Evolutionary conservation across 2,797 vertebrate species (phyloP).

Genomic region (Pristis pectinata): DNA sequence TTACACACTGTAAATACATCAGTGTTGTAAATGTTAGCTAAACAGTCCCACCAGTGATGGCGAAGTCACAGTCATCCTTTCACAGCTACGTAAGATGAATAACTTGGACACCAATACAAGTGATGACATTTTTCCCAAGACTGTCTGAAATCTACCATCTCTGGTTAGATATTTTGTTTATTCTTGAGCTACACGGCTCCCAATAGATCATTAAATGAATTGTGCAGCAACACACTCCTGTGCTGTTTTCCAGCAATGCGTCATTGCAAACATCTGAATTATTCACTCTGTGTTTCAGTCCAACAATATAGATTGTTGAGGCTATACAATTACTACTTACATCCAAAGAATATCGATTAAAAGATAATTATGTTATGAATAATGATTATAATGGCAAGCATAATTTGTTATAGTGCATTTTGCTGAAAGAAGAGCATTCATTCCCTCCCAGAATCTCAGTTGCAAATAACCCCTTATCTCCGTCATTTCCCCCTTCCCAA

Average conservation of each 20-base stretch:
- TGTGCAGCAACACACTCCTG: no score
- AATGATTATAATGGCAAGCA: background rate
- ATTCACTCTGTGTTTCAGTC: background rate
- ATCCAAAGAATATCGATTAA: background rate
- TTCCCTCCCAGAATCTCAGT: background rate
- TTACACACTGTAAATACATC: background rate
- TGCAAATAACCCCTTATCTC: background rate
- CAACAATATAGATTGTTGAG: background rate
- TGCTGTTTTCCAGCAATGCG: background rate
- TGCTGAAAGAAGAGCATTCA: background rate
- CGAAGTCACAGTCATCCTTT: background rate
- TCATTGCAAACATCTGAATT: background rate
- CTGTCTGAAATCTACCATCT: background rate
- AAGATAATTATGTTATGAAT: background rate
- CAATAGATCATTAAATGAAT: background rate
- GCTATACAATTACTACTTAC: background rate
- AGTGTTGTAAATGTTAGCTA: constrained; percentile 16
- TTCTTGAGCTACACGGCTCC: background rate
- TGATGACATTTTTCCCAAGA: background rate
- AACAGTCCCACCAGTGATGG: background rate
- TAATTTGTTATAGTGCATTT: background rate
- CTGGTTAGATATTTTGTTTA: background rate
- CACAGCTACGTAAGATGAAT: background rate
- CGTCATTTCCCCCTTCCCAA: background rate
- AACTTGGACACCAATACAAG: background rate